Conservation (phyloP, 2,797 vertebrate species). For the Mus spretus region DNA sequence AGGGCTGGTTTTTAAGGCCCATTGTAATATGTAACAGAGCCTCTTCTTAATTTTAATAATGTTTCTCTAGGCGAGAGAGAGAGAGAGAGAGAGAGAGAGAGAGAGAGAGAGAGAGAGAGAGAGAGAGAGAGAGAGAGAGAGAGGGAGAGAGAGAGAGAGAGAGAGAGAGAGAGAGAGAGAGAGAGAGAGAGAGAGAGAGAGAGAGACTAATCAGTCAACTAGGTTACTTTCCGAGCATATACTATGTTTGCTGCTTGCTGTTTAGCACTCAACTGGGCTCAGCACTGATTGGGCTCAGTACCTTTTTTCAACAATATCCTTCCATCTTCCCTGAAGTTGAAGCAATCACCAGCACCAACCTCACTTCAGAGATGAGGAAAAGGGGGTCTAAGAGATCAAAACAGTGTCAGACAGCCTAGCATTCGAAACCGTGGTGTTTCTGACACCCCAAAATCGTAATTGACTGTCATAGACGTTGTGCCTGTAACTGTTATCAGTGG, state of each 20-base stretch:
- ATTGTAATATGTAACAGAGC: constrained; percentile 82
- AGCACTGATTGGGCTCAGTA: background rate
- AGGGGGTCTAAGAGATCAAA: background rate
- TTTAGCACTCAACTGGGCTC: background rate
- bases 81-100: no score
- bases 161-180: no score
- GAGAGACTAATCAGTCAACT: constrained; percentile 17
- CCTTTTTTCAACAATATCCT: no score
- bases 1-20: constrained; percentile 67
- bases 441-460: background rate
- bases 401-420: background rate
- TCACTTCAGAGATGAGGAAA: constrained; percentile 42
- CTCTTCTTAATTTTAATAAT: constrained; percentile 84
- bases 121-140: background rate
- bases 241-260: background rate
- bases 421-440: background rate
- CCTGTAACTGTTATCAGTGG: background rate
- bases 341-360: background rate
- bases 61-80: constrained; percentile 72
- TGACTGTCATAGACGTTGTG: background rate
- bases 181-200: no score
- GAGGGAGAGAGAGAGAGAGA: no score
- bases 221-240: constrained; percentile 22
- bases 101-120: background rate
- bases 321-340: background rate